These are phyloP conservation scores for Chunga burmeisteri DNA, from an alignment of 2,113 vertebrate genomes.

Conservation along the genomic window DNA sequence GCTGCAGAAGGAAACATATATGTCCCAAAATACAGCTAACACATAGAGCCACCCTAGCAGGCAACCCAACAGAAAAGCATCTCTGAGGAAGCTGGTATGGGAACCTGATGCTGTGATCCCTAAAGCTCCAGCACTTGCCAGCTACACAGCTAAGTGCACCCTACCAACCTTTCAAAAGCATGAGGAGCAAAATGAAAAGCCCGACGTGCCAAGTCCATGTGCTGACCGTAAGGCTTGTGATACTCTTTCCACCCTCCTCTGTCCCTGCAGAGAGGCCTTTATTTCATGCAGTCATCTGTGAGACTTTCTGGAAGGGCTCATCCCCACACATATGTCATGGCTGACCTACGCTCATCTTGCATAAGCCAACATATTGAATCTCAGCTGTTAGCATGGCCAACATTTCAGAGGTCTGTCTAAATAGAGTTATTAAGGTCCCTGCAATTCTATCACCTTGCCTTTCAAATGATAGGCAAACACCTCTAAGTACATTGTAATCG, in stretches of 20 bases:
- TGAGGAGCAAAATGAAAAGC: background rate
- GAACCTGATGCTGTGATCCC: background rate
- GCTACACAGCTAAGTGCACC: background rate
- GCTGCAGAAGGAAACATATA: background rate
- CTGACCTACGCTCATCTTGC: background rate
- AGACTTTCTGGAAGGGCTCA: background rate
- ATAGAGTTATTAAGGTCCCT: background rate
- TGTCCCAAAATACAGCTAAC: background rate
- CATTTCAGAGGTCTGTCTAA: background rate
- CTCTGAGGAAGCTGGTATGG: background rate
- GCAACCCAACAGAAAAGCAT: too few species aligned
- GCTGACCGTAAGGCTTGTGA: background rate
- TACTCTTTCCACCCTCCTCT: background rate
- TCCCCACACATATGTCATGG: background rate
- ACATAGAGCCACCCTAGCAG: background rate
- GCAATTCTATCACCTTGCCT: background rate
- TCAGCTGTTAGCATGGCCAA: background rate
- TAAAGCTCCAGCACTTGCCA: background rate
- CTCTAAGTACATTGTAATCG: background rate
- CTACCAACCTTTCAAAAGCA: background rate
- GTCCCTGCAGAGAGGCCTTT: background rate
- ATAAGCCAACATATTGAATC: background rate
- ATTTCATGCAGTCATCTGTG: background rate
- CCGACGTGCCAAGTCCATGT: background rate
- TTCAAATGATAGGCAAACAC: background rate